Conservation (phyloP, 2,113 vertebrate genomes). For the Coryphaenoides rupestris region DNA sequence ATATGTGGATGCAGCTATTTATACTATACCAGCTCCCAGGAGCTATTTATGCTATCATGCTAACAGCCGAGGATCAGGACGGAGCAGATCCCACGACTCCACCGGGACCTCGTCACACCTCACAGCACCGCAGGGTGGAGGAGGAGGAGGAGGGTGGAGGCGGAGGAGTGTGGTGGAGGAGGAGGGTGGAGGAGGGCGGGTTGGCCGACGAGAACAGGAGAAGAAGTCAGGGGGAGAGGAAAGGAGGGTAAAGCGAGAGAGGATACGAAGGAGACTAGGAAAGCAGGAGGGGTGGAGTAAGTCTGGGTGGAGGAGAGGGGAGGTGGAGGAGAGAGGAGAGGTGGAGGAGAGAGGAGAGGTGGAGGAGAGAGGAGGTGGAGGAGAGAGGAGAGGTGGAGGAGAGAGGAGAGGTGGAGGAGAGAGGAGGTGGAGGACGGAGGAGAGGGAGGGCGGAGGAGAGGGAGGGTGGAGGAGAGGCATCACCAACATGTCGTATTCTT, state of each 20-base stretch:
- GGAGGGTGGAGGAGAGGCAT: conserved; percentile 59
- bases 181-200: too few species aligned
- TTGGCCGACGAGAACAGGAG: too few species aligned
- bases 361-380: conserved; percentile 24
- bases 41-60: conserved; percentile 87
- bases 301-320: too few species aligned
- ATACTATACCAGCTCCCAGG: conserved; percentile 79
- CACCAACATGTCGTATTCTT: conserved; percentile 78
- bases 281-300: too few species aligned
- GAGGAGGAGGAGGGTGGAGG: too few species aligned
- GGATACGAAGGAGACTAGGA: too few species aligned
- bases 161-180: too few species aligned
- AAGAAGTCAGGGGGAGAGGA: too few species aligned
- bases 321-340: too few species aligned
- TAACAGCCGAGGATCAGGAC: conserved; percentile 76
- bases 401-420: conserved; percentile 3
- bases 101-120: conserved; percentile 14
- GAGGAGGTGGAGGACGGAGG: conserved; percentile 40
- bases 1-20: conserved; percentile 83
- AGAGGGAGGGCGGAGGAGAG: conserved; percentile 5
- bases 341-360: conserved; percentile 46
- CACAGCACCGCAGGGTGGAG: conserved; percentile 73
- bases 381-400: conserved; percentile 41
- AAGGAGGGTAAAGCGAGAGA: too few species aligned
- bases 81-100: conserved; percentile 72